Evolutionary conservation across 2,797 vertebrate genomes (phyloP).

Genomic region (Centropyge bicolor): DNA sequence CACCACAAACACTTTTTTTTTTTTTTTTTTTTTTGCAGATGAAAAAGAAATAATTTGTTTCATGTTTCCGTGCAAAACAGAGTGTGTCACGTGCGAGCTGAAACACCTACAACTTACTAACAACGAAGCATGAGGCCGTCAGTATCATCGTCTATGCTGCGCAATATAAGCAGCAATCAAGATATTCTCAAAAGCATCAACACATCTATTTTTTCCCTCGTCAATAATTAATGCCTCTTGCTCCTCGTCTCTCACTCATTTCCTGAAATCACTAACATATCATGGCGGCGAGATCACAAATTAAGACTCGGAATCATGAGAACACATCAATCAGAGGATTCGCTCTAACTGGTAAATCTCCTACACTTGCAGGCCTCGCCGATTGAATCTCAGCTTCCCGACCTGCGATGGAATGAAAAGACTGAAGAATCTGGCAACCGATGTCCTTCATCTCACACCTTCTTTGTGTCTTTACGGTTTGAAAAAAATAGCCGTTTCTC

Average conservation of each 20-base stretch:
- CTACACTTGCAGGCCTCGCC: background rate
- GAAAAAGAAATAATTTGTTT: background rate
- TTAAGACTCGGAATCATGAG: background rate
- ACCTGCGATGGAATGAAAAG: background rate
- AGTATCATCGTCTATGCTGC: background rate
- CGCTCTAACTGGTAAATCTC: background rate
- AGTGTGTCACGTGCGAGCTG: background rate
- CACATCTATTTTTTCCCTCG: background rate
- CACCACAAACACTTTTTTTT: conserved; percentile 17
- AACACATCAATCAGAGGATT: background rate
- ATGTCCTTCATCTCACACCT: conserved; percentile 2
- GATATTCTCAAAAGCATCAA: background rate
- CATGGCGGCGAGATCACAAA: background rate
- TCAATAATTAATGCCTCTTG: background rate
- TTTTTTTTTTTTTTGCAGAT: conserved; percentile 22
- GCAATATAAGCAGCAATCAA: background rate
- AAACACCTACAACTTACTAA: background rate
- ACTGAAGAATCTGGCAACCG: conserved; percentile 1
- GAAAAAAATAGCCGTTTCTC: conserved; percentile 40
- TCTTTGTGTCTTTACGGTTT: conserved; percentile 33
- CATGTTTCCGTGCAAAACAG: background rate
- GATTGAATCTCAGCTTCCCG: background rate
- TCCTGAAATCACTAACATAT: background rate
- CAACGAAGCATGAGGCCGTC: background rate
- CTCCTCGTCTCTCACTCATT: background rate